Base-by-base conservation (phyloP, 2,113 vertebrate genomes). In the Rhinolophus ferrumequinum region DNA sequence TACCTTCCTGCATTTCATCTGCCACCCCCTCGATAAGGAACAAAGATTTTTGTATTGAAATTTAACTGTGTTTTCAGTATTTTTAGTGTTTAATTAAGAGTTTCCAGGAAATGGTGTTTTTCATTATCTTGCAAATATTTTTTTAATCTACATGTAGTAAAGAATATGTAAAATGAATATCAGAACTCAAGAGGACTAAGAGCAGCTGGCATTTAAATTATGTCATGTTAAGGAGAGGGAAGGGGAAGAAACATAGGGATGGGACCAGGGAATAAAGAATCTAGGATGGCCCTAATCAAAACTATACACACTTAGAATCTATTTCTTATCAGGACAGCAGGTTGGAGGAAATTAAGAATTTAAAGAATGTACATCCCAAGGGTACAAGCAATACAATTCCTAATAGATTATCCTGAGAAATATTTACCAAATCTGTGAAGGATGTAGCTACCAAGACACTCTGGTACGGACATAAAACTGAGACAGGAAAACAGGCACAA, bases 301-400 rank as follows among this genome's bases (percentile, higher is more conserved):
- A 70, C 35, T 64, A 3, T 50, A 47, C 1, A 9, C 24, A 52
- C 47, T 80, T 81, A 50, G 30, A 72, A n/a, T 2, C 19, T 1
- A 9, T 93, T 89, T 64, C 30, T 56, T 69, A 11, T 24, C 47
- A 66, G 1, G 18, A 81, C 4, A 82, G 10, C 18, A 58, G 13
- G 21, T 54, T 88, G 14, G n/a, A 52, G 54, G 70, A 81, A 91
- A 88, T 35, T 47, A 38, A 91, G 6, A 91, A 85, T 60, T 93
- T 50, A 60, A 90, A 95, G 67, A 76, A 33, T 85, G 15, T 0
- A 8, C 9, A 35, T 50, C 3, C 22, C 28, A 58, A 41, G 8
- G 14, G 13, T 47, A 4, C 21, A 83, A 5, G 26, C 14, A 52
- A 12, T 66, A 35, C 12, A 38, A 28, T 15, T 58, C 8, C 5